Base-by-base conservation (phyloP, 1,140 invertebrate genomes). In the Drosophila miranda region DNA sequence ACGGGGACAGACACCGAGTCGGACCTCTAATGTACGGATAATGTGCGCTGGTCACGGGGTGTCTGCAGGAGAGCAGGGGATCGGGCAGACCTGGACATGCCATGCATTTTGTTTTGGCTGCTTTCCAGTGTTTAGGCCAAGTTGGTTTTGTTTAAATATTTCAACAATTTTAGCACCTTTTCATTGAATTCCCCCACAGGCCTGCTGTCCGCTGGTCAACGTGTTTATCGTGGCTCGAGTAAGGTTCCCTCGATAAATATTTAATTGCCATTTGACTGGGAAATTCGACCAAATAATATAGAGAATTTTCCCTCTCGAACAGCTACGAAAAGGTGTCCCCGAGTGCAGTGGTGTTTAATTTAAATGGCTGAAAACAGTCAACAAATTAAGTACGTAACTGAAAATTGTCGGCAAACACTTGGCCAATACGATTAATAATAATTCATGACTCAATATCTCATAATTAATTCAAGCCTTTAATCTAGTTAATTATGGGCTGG, bases 111-210 rank as follows among this genome's bases (percentile, higher is more conserved):
- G 51, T 80, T 58, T 30, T 30, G 45, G 70, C 53, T 34, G 28
- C 46, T 49, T 52, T 55, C 52, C 70, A 53, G 28, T 53, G 55
- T 51, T 59, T 50, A 57, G 11, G 42, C 52, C 43, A 41, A 13
- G n/a, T 28, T 23, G 56, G 30, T 48, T 43, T 51, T 63, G 48
- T 56, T 76, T 87, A 78, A 86, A 86, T 87, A 82, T 87, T 86
- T 86, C 49, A 86, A 45, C 70, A 72, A 75, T 68, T 70, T 28
- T 82, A 58, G 61, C 82, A 87, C 82, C 82, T 78, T 48, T 67
- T 46, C 23, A 16, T 11, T 19, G 13, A 45, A 59, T 28, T 44
- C 50, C 43, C 13, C 34, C 4, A 38, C 34, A 13, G 34, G 34
- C 34, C 13, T 28, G 30, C 51, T 23, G 41, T 8, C 42, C 60